These are phyloP conservation scores for Chrysomela aeneicollis DNA, from an alignment of 2,888 invertebrate species.

Conservation along the genomic window DNA sequence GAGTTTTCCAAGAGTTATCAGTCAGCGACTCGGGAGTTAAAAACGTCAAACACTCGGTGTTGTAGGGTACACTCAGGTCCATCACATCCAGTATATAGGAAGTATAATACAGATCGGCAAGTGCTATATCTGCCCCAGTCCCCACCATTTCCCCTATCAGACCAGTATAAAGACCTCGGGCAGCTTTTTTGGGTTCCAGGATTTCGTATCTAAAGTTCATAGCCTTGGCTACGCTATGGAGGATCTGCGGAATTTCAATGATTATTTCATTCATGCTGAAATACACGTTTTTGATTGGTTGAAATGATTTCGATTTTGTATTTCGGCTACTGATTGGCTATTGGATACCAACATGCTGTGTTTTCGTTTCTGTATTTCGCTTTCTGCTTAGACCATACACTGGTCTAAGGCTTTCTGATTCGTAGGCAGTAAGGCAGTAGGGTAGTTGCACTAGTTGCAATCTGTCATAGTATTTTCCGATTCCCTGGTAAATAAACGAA, in stretches of 20 bases:
- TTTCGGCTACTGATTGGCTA: too few species aligned
- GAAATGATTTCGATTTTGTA: too few species aligned
- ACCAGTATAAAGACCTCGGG: constrained; percentile 75
- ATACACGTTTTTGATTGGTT: too few species aligned
- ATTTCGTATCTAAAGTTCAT: constrained; percentile 77
- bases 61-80: constrained; percentile 80
- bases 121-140: constrained; percentile 74
- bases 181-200: constrained; percentile 70
- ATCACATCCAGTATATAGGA: constrained; percentile 72
- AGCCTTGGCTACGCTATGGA: constrained; percentile 70
- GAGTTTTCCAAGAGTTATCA: constrained; percentile 85
- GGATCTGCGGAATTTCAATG: constrained; percentile 62
- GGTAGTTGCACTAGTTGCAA: too few species aligned
- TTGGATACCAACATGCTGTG: too few species aligned
- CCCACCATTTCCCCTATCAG: constrained; percentile 76
- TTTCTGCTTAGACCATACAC: too few species aligned
- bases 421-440: too few species aligned
- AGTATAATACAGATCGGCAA: constrained; percentile 82
- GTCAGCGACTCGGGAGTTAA: constrained; percentile 81
- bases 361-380: too few species aligned
- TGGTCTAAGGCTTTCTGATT: too few species aligned
- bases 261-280: neutral
- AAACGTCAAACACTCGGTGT: constrained; percentile 85
- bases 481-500: too few species aligned
- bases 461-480: too few species aligned